These are phyloP conservation scores for Microplitis demolitor DNA, from an alignment of 1,140 invertebrate species.

Conservation along the genomic window DNA sequence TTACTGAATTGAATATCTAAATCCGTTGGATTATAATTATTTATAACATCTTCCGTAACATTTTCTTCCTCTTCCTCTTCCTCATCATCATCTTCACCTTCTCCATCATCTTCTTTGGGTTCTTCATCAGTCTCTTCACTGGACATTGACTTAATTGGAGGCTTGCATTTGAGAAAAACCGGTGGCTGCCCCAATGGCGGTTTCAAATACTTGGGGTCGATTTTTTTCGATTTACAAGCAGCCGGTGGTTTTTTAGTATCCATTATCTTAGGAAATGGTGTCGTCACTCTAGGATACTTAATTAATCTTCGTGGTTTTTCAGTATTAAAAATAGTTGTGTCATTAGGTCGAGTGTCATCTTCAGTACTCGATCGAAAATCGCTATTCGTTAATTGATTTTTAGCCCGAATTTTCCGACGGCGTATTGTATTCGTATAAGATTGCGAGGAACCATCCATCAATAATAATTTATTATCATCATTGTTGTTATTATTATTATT, in stretches of 20 bases:
- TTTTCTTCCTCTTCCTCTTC: constrained; percentile 1
- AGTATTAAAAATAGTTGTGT: constrained; percentile 17
- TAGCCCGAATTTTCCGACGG: constrained; percentile 44
- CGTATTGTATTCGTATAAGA: constrained; percentile 40
- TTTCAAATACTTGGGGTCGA: constrained; percentile 35
- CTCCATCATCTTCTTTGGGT: constrained; percentile 10
- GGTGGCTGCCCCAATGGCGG: constrained; percentile 45
- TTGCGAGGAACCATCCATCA: constrained; percentile 23
- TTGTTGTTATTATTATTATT: too few species aligned
- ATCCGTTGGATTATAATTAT: constrained; percentile 42
- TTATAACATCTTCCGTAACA: not conserved
- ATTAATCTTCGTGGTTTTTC: constrained; percentile 32
- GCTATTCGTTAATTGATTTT: constrained; percentile 21
- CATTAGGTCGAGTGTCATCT: constrained; percentile 12
- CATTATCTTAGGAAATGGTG: constrained; percentile 43
- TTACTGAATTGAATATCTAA: constrained; percentile 58
- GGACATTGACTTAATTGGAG: constrained; percentile 29
- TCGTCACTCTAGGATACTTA: constrained; percentile 49
- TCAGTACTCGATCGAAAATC: constrained; percentile 6
- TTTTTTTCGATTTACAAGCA: constrained; percentile 35
- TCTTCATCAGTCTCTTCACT: constrained; percentile 27
- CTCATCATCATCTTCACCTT: not conserved
- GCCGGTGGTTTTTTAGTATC: constrained; percentile 18
- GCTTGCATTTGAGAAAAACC: constrained; percentile 51
- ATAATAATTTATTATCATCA: constrained; percentile 29